Evolutionary conservation across 2,888 invertebrate species (phyloP).

Genomic region (Chirona hameri): DNA sequence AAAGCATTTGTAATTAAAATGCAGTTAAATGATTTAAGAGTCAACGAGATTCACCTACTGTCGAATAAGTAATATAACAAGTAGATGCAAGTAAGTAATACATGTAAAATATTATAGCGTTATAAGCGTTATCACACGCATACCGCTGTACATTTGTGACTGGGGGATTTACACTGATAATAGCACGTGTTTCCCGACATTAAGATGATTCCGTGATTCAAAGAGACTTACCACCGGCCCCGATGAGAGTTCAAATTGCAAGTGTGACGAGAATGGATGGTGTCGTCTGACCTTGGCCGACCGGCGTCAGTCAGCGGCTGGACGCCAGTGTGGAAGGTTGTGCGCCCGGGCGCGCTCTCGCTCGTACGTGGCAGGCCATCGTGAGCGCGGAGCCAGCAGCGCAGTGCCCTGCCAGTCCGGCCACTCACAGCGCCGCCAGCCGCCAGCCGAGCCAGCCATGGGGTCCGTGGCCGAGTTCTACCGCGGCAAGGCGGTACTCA

Average conservation of each 20-base stretch:
- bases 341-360: background rate
- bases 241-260: background rate
- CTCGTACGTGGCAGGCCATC: background rate
- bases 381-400: background rate
- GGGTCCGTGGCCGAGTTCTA: constrained; percentile 60
- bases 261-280: constrained; percentile 5
- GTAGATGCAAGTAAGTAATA: no score
- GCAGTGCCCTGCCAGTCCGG: background rate
- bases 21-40: no score
- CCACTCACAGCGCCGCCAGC: background rate
- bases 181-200: background rate
- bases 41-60: no score
- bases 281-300: constrained; percentile 9
- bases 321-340: background rate
- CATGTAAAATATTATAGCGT: no score
- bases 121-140: no score
- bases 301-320: constrained; percentile 4
- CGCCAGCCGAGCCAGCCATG: constrained; percentile 5
- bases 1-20: no score
- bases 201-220: background rate
- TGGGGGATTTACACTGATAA: background rate
- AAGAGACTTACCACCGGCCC: no score
- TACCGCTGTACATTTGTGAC: background rate
- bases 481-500: constrained; percentile 63
- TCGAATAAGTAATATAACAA: no score